A percentile compares a stretch with the other conserved stretches of the same genome.
These are phyloP conservation scores for Brassicogethes aeneus DNA, from an alignment of 2,888 invertebrate genomes.

Conservation along the genomic window DNA sequence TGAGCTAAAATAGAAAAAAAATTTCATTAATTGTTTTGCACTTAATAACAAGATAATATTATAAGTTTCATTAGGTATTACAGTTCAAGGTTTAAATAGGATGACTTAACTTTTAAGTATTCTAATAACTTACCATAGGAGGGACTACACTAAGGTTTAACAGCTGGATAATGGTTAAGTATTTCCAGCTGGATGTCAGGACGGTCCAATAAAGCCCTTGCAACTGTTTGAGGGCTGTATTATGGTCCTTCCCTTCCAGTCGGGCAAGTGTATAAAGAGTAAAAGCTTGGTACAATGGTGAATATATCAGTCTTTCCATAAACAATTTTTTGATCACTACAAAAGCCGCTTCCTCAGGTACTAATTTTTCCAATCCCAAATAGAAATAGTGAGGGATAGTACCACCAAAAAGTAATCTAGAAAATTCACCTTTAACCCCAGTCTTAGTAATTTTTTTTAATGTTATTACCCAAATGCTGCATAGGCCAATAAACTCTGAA, in stretches of 20 bases:
- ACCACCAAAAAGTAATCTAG: slow-evolving; percentile 70
- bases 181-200: slow-evolving; percentile 66
- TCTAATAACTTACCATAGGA: slow-evolving; percentile 54
- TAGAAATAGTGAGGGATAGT: slow-evolving; percentile 74
- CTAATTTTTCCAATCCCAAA: slow-evolving; percentile 49
- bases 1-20: slow-evolving; percentile 49
- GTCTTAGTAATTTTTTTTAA: slow-evolving; percentile 1
- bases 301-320: slow-evolving; percentile 61
- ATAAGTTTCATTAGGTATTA: no score
- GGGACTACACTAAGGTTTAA: slow-evolving; percentile 69
- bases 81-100: no score
- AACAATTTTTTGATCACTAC: slow-evolving; percentile 52
- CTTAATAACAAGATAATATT: no score
- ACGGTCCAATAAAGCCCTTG: slow-evolving; percentile 56
- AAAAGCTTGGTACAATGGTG: slow-evolving; percentile 62
- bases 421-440: slow-evolving; percentile 9
- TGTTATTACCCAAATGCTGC: slow-evolving; percentile 69
- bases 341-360: slow-evolving; percentile 46
- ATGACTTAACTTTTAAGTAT: slow-evolving; percentile 1
- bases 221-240: slow-evolving; percentile 53
- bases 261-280: slow-evolving; percentile 64
- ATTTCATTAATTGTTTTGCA: no score
- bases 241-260: slow-evolving; percentile 68
- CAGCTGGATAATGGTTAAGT: slow-evolving; percentile 64
- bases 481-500: slow-evolving; percentile 63